Conservation (phyloP, 1,140 invertebrate species). For the Trypoxylus dichotomus region DNA sequence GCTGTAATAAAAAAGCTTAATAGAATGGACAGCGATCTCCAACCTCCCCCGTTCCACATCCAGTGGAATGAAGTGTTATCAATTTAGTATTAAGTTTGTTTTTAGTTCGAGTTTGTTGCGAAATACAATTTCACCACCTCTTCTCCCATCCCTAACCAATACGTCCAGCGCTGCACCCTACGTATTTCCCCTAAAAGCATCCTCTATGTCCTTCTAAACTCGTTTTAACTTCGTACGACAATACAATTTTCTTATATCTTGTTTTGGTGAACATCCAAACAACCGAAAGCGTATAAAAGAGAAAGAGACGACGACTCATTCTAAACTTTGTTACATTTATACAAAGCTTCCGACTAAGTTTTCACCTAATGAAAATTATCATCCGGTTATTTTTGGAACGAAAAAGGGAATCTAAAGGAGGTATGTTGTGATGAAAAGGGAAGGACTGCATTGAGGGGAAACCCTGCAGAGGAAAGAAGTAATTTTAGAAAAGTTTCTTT, state of each 20-base stretch:
- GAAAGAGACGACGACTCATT: constrained; percentile 27
- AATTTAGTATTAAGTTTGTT: constrained; percentile 23
- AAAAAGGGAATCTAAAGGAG: not conserved
- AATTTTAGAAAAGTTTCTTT: constrained; percentile 33
- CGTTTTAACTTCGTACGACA: constrained; percentile 35
- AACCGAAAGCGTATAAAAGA: not conserved
- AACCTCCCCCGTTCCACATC: no score
- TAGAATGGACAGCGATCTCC: no score
- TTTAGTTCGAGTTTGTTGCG: not conserved
- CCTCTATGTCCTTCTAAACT: constrained; percentile 23
- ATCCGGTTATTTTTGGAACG: constrained; percentile 36
- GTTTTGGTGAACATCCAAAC: constrained; percentile 29
- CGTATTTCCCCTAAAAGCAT: not conserved
- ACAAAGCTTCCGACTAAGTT: constrained; percentile 32
- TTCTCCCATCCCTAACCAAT: not conserved
- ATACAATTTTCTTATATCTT: constrained; percentile 40
- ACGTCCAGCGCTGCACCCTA: not conserved
- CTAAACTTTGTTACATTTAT: constrained; percentile 38
- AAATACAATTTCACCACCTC: not conserved
- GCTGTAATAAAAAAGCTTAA: no score
- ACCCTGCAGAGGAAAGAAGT: constrained; percentile 20
- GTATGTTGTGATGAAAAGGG: not conserved
- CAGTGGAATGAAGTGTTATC: not conserved
- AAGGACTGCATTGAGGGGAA: not conserved
- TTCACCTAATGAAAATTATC: constrained; percentile 42